Evolutionary conservation across 1,140 invertebrate genomes (phyloP), one percentile per base, ranked within the genome.

Genomic region (Artemia franciscana): DNA sequence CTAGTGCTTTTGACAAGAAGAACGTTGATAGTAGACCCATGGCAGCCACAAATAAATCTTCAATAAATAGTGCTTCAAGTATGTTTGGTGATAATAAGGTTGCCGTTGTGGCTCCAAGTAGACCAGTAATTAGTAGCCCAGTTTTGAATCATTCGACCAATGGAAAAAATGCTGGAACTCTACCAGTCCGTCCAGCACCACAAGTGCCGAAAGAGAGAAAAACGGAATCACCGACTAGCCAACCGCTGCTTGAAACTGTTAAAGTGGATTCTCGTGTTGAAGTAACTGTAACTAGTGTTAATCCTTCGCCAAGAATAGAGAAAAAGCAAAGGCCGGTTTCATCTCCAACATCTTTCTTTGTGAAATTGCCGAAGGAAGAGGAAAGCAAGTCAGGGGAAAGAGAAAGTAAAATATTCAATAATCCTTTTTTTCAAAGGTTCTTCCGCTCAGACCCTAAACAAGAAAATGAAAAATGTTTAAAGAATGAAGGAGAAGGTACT

Each of bases 101-200:
- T 76, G 77, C 0, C 66, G 82, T 61, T 80, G 81, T 2, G 79
- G 80, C 3, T n/a, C 75, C 74, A 1, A 77, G 80, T 0, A 76
- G 84, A 66, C 84, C 84, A 0, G 75, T 85, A 9, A 88, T 89
- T 62, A 86, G 85, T 23, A 82, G 81, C 63, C 86, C 85, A 0
- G 83, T 86, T 24, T 70, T 89, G 18, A 83, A 86, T 67, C 80
- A 80, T 2, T 87, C 85, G 0, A 88, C 85, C 0, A 82, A 83
- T 64, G 82, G 83, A 1, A 84, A 84, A 0, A 82, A 84, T 65
- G 82, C 86, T 62, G 67, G 85, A 9, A 78, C 80, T 57, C 71
- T 4, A 71, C 73, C 2, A 73, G 75, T 67, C 0, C 73, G 79
- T 66, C 73, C 78, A 0, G 79, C 78, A 2, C 67, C 75, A 5